These are phyloP conservation scores for Dendrolimus houi DNA, from an alignment of 2,888 invertebrate genomes.

Conservation along the genomic window DNA sequence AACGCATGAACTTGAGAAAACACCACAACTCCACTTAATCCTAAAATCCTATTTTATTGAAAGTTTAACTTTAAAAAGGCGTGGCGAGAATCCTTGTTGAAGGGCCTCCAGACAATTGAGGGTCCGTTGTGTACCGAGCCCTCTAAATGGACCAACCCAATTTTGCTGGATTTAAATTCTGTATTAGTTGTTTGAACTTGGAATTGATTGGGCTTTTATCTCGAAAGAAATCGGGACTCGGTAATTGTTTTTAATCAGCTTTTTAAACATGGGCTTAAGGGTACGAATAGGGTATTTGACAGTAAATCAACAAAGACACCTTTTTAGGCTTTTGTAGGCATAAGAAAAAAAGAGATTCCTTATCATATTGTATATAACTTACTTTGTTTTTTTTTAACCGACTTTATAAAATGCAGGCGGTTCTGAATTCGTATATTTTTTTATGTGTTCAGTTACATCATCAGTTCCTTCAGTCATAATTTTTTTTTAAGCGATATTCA, in stretches of 20 bases:
- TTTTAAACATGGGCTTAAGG: not conserved
- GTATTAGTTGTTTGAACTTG: not conserved
- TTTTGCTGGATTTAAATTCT: not conserved
- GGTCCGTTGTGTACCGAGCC: not conserved
- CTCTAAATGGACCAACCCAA: not conserved
- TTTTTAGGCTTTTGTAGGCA: no score
- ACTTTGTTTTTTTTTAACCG: no score
- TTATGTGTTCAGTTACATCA: no score
- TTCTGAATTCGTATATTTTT: no score
- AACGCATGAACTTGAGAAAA: not conserved
- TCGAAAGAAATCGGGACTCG: not conserved
- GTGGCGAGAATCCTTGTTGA: constrained; percentile 2
- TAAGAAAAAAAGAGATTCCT: no score
- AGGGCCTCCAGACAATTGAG: not conserved
- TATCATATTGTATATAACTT: no score
- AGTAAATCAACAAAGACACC: no score
- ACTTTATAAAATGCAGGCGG: no score
- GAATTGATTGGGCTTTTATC: not conserved
- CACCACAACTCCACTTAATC: not conserved
- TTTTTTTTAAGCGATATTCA: no score
- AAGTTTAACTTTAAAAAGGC: constrained; percentile 7
- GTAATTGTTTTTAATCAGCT: not conserved
- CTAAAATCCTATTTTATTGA: constrained; percentile 5
- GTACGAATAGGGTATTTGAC: not conserved
- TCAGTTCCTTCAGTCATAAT: no score